Evolutionary conservation across 2,113 vertebrate genomes (phyloP), one percentile per base, ranked within the genome.

Genomic region (Coptodon bakossiorum): DNA sequence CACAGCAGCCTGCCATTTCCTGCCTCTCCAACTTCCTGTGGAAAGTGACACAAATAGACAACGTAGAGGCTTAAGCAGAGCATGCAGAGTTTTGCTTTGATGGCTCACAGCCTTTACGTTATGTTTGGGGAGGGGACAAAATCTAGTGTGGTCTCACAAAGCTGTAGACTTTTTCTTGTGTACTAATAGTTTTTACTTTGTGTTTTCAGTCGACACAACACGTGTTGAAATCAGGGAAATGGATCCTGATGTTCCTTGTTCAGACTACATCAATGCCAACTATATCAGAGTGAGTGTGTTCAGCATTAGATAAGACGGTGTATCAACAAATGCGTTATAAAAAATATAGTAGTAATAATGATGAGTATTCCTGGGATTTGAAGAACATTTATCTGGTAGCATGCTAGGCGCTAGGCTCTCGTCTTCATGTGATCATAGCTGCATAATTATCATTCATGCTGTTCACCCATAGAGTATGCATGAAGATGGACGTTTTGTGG

Each of bases 181-280:
- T 7, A 13, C 53, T 86, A 36, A 86, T 66, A 11, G 36, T 17
- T 83, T 82, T 71, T 45, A 71, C 29, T 76, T 89, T 66, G 54
- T 90, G 57, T 80, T 90, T 95, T 59, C 86, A 98, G 98, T 97
- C 36, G 98, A 98, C 52, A 97, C 96, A 59, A 98, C 97, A 0
- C 93, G 96, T 3, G 98, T 98, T 56, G 92, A 94, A 13, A 95
- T 98, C 59, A 93, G 71, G 31, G 97, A 97, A 0, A 80, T 52
- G 1, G 97, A 98, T 36, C 89, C 93, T 71, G 96, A 96, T 1
- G 54, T 96, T 36, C 91, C 95, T 1, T 96, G 97, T 76, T 97
- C 97, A 0, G 96, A 98, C 94, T 97, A 97, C 95, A 97, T 98
- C 93, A 98, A 97, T 3, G 97, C 98, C 92, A 98, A 97, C 95